These are phyloP conservation scores for Rhegmatorhina hoffmannsi DNA, from an alignment of 2,113 vertebrate species.

Conservation along the genomic window DNA sequence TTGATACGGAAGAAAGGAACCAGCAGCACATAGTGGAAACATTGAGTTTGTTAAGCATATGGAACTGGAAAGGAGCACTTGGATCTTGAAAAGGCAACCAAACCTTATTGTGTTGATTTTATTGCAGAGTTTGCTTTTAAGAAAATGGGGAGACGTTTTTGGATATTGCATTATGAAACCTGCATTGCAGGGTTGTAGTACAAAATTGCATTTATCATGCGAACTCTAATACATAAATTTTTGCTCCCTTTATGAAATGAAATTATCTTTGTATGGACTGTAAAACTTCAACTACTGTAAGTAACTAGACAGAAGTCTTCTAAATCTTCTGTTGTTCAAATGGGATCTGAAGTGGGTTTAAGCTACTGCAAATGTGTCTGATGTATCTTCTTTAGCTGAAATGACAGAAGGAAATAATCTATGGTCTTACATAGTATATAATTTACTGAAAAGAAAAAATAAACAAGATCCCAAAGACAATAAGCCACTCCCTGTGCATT, in stretches of 20 bases:
- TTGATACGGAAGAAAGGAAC: not conserved
- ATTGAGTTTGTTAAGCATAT: not conserved
- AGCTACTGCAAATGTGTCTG: not conserved
- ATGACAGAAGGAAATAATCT: not conserved
- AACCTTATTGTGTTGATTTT: not conserved
- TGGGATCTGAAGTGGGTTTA: not conserved
- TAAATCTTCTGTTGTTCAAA: not conserved
- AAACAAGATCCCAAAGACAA: rapidly evolving
- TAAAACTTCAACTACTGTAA: not conserved
- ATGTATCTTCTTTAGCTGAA: not conserved
- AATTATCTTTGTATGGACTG: not conserved
- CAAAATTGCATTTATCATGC: not conserved
- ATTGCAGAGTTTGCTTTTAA: not conserved
- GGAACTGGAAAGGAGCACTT: not conserved
- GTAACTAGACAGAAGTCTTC: not conserved
- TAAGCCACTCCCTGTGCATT: not conserved
- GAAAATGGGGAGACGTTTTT: not conserved
- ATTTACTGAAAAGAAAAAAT: not conserved
- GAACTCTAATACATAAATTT: not conserved
- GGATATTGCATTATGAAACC: not conserved
- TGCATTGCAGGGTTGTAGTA: not conserved
- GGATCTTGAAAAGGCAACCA: not conserved
- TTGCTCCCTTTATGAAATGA: not conserved
- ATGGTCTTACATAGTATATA: not conserved
- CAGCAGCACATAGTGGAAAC: not conserved